Conservation (phyloP, 1,140 invertebrate genomes). For the Sycophila sp. region DNA sequence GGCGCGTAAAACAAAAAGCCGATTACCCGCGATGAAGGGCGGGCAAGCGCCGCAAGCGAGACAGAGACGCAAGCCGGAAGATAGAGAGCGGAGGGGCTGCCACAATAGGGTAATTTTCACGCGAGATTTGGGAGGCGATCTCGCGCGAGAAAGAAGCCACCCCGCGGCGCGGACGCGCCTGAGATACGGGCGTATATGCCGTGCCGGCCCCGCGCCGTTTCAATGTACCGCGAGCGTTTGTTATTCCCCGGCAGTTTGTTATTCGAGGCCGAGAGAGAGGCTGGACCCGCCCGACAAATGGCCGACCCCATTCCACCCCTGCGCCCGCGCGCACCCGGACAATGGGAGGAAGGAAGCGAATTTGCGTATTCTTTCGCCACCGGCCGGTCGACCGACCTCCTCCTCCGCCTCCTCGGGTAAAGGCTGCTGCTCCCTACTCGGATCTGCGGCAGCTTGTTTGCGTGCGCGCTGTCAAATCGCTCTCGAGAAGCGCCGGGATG, state of each 20-base stretch:
- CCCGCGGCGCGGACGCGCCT: conserved; percentile 40
- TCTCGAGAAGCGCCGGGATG: too few species aligned
- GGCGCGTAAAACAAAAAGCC: conserved; percentile 66
- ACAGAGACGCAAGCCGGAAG: conserved; percentile 31
- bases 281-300: conserved; percentile 26
- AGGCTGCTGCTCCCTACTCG: too few species aligned
- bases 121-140: conserved; percentile 67
- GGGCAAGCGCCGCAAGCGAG: conserved; percentile 48
- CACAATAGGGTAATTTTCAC: conserved; percentile 68
- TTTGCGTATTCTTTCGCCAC: neutral
- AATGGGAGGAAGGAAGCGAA: conserved; percentile 13
- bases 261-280: conserved; percentile 41
- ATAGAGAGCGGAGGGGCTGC: conserved; percentile 38
- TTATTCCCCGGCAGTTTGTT: conserved; percentile 57
- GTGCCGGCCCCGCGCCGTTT: conserved; percentile 50
- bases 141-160: conserved; percentile 50
- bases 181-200: conserved; percentile 61
- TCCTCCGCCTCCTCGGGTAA: too few species aligned
- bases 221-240: conserved; percentile 65
- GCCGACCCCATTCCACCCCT: neutral
- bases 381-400: too few species aligned
- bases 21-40: conserved; percentile 63
- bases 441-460: neutral
- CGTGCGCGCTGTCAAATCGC: neutral
- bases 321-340: conserved; percentile 13